Evolutionary conservation across 2,888 invertebrate species (phyloP).

Genomic region (Aricia artaxerxes): DNA sequence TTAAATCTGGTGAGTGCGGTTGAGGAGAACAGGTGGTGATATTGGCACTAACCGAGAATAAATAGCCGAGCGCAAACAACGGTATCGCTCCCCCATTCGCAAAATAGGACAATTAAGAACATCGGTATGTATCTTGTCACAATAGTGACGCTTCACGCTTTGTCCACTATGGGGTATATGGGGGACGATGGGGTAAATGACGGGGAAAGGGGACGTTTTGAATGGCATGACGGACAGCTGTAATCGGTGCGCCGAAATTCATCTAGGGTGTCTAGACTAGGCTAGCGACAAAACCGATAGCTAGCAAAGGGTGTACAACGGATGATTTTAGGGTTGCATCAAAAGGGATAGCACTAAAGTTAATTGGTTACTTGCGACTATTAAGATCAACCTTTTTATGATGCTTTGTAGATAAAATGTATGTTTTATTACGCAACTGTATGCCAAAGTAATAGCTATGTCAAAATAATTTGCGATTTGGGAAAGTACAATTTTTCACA

Average conservation of each 20-base stretch:
- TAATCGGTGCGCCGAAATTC: conserved; percentile 7
- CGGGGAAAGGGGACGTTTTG: conserved; percentile 1
- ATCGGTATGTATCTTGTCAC: conserved; percentile 13
- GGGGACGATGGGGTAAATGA: neutral
- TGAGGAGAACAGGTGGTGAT: neutral
- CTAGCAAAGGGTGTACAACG: neutral
- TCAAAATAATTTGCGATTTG: no score
- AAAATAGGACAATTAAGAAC: conserved; percentile 6
- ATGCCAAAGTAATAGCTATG: no score
- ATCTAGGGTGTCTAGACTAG: conserved; percentile 25
- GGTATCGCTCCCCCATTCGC: neutral
- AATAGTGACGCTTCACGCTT: neutral
- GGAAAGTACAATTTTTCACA: no score
- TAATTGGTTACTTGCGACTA: neutral
- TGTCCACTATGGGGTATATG: neutral
- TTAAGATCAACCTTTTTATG: neutral
- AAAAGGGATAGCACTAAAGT: neutral
- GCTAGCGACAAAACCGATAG: neutral
- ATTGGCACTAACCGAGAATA: neutral
- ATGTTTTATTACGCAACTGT: no score
- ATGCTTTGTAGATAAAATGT: no score
- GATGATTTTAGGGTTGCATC: neutral
- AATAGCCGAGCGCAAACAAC: neutral
- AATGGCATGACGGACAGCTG: conserved; percentile 25
- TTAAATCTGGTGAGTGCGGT: neutral